These are phyloP conservation scores for Micromesistius poutassou DNA, from an alignment of 2,797 vertebrate genomes.

Conservation along the genomic window DNA sequence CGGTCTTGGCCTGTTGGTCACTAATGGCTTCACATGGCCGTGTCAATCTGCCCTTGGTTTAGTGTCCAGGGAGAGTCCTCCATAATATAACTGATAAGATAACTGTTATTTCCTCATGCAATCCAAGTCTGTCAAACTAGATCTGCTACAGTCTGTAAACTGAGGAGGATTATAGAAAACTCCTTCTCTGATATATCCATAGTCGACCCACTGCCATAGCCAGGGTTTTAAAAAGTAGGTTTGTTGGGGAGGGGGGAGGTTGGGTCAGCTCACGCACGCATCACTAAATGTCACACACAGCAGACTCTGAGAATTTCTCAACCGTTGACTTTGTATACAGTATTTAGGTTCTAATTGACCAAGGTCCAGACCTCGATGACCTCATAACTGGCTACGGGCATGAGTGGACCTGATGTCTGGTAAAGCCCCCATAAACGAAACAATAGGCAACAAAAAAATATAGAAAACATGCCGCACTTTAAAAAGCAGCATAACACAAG, in stretches of 20 bases:
- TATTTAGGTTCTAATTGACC: too few relatives aligned
- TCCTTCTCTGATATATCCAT: neutral
- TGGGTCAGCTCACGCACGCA: too few relatives aligned
- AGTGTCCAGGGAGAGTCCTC: neutral
- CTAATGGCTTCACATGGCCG: neutral
- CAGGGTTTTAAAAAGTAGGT: too few relatives aligned
- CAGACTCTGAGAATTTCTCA: too few relatives aligned
- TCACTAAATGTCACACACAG: too few relatives aligned
- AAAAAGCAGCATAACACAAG: neutral
- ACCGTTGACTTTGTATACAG: too few relatives aligned
- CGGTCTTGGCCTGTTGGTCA: neutral
- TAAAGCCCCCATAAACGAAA: neutral
- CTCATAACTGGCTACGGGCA: too few relatives aligned
- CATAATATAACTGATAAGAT: neutral
- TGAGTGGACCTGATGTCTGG: neutral
- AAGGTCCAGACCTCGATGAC: too few relatives aligned
- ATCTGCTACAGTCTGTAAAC: neutral
- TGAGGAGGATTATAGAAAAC: neutral
- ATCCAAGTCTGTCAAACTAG: neutral
- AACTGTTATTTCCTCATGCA: neutral
- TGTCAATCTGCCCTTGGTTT: neutral
- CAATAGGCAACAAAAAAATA: neutral
- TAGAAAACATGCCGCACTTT: neutral
- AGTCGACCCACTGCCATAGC: neutral
- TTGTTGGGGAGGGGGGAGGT: too few relatives aligned